These are phyloP conservation scores for Pocillopora grandis DNA, from an alignment of 92 coral and sea anemone genomes.

Conservation along the genomic window DNA sequence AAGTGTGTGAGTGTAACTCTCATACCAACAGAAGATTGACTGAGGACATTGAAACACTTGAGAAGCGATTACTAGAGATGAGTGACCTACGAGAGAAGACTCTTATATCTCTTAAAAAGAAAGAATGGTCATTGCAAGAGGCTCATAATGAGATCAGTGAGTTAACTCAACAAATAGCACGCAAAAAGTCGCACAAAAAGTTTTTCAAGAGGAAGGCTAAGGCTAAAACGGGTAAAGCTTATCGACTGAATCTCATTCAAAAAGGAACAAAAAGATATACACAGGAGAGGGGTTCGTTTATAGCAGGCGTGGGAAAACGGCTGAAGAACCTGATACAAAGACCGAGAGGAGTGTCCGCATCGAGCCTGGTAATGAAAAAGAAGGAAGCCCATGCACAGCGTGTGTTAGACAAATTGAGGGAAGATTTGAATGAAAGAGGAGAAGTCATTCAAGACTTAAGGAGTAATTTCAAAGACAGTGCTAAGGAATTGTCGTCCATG, in stretches of 20 bases:
- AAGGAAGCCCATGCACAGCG: background rate
- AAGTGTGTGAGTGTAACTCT: too few species aligned
- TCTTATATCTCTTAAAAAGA: background rate
- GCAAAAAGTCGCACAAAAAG: background rate
- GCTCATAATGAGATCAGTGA: background rate
- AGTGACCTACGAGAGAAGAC: background rate
- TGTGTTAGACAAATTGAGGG: background rate
- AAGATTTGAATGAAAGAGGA: background rate
- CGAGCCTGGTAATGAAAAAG: background rate
- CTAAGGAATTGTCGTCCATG: background rate
- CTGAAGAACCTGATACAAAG: background rate
- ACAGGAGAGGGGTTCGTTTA: background rate
- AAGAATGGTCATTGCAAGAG: background rate
- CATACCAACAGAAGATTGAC: too few species aligned
- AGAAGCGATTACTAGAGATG: background rate
- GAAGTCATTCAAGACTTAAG: slow-evolving; percentile 1
- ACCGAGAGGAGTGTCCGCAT: background rate
- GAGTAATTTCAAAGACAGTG: background rate
- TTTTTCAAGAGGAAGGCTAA: background rate
- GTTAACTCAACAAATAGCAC: background rate
- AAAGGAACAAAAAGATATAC: background rate
- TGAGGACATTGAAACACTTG: background rate
- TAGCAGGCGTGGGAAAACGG: background rate
- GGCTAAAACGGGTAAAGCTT: background rate
- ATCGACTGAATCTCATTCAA: background rate